Percentiles rank a stretch among this genome's conserved stretches.
Conservation (phyloP, 1,140 invertebrate species). For the Drosophila orosa region DNA sequence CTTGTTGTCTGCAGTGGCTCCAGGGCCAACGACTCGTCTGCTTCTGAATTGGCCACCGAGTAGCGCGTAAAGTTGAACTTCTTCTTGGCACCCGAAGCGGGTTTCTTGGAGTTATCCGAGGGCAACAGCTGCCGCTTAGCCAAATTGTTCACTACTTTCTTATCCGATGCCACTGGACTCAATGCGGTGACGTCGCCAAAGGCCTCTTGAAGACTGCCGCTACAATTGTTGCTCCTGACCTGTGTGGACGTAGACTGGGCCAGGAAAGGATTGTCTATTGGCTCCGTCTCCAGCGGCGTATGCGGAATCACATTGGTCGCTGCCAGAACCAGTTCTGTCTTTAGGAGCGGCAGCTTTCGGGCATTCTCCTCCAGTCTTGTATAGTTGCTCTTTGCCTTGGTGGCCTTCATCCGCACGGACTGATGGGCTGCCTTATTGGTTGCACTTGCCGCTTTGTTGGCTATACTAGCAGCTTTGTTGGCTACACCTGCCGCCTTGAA, state of each 20-base stretch:
- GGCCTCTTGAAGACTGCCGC: slow-evolving; percentile 5
- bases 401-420: slow-evolving; percentile 48
- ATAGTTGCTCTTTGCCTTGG: slow-evolving; percentile 5
- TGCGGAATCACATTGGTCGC: slow-evolving; percentile 21
- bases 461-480: not conserved
- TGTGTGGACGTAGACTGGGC: slow-evolving; percentile 63
- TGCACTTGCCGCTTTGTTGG: not conserved
- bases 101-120: not conserved
- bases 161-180: slow-evolving; percentile 37
- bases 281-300: slow-evolving; percentile 56
- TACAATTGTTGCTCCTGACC: slow-evolving; percentile 13
- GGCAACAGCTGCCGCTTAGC: slow-evolving; percentile 53
- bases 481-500: slow-evolving; percentile 16
- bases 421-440: not conserved
- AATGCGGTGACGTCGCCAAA: slow-evolving; percentile 23
- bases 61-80: slow-evolving; percentile 65
- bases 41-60: slow-evolving; percentile 24
- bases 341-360: not conserved
- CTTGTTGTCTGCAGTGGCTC: slow-evolving; percentile 9
- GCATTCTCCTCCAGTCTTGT: slow-evolving; percentile 18
- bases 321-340: slow-evolving; percentile 21
- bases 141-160: not conserved
- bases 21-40: slow-evolving; percentile 28
- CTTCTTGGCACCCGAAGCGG: slow-evolving; percentile 2
- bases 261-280: slow-evolving; percentile 48